Base-by-base conservation (phyloP, 1,140 invertebrate species). In the Tribolium madens region DNA sequence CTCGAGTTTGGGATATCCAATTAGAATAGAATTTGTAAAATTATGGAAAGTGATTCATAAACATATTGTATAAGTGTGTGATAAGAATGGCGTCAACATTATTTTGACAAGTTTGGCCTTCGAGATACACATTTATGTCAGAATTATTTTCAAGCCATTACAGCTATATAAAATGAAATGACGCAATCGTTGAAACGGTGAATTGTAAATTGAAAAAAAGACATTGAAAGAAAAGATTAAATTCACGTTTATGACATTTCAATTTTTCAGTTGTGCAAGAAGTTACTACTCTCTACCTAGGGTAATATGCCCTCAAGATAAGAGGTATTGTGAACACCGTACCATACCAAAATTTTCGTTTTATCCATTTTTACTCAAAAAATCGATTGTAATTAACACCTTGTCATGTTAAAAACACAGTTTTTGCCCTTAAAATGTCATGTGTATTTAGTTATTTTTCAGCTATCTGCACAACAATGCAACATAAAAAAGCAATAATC, bases 21-120 rank as follows among this genome's bases (percentile, higher is more conserved):
- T 64, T 64, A 31, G 57, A 64, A 64, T 64, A 13, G 26, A 64
- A 33, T 64, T 64, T 64, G 31, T 64, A 64, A 64, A 64, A 64
- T 64, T 64, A 64, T 64, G 57, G 57, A 64, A 64, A 64, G 33
- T 42, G 36, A 12, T 33, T 14, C 36, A 31, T 31, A 13, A 64
- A 64, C 21, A 64, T 31, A 57, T 17, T 17, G 17, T 13, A n/a
- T 64, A 13, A 33, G 31, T 10, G 13, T 64, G 21, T 14, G 57
- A 64, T 64, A 64, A 64, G 57, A 64, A 64, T 64, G 26, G 31
- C 26, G 17, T 64, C 26, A 33, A n/a, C 14, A 33, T 31, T 64
- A 13, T 26, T n/a, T 10, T 50, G 48, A 9, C 14, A 64, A 26
- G 2, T 64, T 10, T 14, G 12, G 17, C 57, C 57, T 64, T 64